Base-by-base conservation (phyloP, 2,888 invertebrate species). In the Lucinisca nassula region DNA sequence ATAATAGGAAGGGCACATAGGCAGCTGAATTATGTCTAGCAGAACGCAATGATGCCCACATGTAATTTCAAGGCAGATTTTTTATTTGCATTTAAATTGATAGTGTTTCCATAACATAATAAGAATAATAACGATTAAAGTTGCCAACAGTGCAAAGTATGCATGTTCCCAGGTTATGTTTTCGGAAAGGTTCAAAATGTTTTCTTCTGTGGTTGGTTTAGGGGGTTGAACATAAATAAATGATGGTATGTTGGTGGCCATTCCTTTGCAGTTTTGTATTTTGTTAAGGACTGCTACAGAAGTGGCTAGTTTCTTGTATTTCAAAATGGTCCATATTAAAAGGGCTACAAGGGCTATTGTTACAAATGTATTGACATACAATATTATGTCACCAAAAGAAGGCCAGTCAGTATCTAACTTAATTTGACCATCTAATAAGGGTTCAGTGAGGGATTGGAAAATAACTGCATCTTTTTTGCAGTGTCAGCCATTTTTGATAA, bases 381-480 rank as follows among this genome's bases (percentile, higher is more conserved):
- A 38, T 24, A 84, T 38, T 38, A 80, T 37, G 55, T 72, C 38
- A 70, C 35, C n/a, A 4, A 35, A n/a, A 38, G 35, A 32, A 17
- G 70, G 81, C 87, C 87, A 87, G 24, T 45, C 27, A 30, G 67
- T 27, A 4, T 87, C 21, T 21, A 84, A 17, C 21, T 40, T 21
- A 30, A 85, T 84, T 49, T 85, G 58, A 67, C 79, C 76, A 58
- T 83, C 77, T 40, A 88, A 24, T 17, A 83, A 45, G 0, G 88
- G 88, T 79, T 88, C 87, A 24, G 79, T 70, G 40, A 88, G 40
- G 14, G 79, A 78, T 45, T 88, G 74, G 38, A 83, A 88, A 21
- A 88, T 49, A n/a, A 58, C 24, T 14, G 37, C 70, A 85, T 88
- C 88, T 32, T 58, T 55, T 85, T 88, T 35, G 85, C 74, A 21